A percentile compares a stretch with the other conserved stretches of the same genome.
These are phyloP conservation scores for Pherbina coryleti DNA, from an alignment of 2,888 invertebrate species.

Conservation along the genomic window DNA sequence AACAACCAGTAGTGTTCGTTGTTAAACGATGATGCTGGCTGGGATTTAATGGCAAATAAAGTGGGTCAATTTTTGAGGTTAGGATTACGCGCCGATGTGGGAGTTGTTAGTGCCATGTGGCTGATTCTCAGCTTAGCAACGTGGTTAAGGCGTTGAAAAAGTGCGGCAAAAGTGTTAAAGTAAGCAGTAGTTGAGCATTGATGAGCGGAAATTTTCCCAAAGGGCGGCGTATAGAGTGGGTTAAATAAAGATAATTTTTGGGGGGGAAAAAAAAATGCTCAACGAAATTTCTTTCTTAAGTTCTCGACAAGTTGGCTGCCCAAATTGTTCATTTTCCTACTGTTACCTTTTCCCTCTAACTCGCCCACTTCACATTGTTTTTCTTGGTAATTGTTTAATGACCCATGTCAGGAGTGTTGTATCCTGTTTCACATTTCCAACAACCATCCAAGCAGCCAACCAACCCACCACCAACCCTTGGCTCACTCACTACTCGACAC, in stretches of 20 bases:
- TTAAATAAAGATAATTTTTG: too few relatives aligned
- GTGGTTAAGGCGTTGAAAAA: background rate
- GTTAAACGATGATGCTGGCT: background rate
- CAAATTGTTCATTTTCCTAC: background rate
- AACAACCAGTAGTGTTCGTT: background rate
- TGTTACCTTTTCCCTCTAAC: too few relatives aligned
- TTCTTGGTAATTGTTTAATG: constrained; percentile 43
- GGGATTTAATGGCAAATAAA: constrained; percentile 45
- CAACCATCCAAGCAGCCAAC: too few relatives aligned
- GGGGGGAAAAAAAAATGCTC: background rate
- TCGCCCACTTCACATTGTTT: background rate
- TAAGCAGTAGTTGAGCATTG: too few relatives aligned
- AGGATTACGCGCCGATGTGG: constrained; percentile 31
- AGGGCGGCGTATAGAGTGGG: too few relatives aligned
- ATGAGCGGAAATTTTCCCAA: too few relatives aligned
- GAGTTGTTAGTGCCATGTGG: background rate
- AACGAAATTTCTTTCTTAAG: background rate
- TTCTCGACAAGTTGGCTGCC: too few relatives aligned
- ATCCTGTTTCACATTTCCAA: background rate
- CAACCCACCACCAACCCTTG: too few relatives aligned
- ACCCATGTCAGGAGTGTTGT: constrained; percentile 26
- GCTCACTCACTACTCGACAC: too few relatives aligned
- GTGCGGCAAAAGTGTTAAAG: too few relatives aligned
- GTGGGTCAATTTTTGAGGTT: constrained; percentile 44
- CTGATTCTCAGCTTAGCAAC: background rate